Percentiles rank a stretch among this genome's conserved stretches.
Evolutionary conservation across 2,888 invertebrate genomes (phyloP).

Genomic region (Nephrotoma flavescens): DNA sequence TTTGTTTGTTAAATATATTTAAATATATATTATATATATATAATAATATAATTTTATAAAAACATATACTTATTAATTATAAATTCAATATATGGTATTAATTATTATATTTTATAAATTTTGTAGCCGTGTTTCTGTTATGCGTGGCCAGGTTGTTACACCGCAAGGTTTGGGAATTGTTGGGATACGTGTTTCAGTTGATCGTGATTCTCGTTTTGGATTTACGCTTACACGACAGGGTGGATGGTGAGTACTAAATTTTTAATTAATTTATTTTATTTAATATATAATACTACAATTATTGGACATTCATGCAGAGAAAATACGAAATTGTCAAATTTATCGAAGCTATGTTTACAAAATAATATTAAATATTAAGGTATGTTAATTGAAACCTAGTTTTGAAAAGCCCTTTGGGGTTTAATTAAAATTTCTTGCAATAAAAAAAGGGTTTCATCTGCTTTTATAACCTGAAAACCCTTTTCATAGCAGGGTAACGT

Average conservation of each 20-base stretch:
- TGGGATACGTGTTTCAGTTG: conserved; percentile 93
- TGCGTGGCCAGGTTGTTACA: conserved; percentile 92
- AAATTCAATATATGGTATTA: not conserved
- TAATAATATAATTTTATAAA: not conserved
- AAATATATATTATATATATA: not conserved
- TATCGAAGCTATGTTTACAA: too few relatives aligned
- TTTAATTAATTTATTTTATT: conserved; percentile 6
- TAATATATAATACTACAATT: too few relatives aligned
- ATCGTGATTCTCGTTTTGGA: conserved; percentile 85
- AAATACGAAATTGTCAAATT: too few relatives aligned
- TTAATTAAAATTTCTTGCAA: too few relatives aligned
- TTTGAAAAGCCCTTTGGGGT: too few relatives aligned
- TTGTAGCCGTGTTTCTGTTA: conserved; percentile 94
- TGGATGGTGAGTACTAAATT: conserved; percentile 66
- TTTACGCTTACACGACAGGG: conserved; percentile 88
- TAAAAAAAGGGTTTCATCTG: too few relatives aligned
- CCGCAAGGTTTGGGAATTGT: conserved; percentile 90
- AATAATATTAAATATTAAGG: too few relatives aligned
- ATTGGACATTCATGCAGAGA: too few relatives aligned
- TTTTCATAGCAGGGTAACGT: too few relatives aligned
- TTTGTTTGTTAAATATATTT: not conserved
- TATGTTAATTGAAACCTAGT: too few relatives aligned
- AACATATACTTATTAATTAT: not conserved
- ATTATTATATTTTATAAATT: not conserved
- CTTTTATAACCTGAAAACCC: too few relatives aligned